These are phyloP conservation scores for Anorthoa munda DNA, from an alignment of 2,888 invertebrate genomes.

Conservation along the genomic window DNA sequence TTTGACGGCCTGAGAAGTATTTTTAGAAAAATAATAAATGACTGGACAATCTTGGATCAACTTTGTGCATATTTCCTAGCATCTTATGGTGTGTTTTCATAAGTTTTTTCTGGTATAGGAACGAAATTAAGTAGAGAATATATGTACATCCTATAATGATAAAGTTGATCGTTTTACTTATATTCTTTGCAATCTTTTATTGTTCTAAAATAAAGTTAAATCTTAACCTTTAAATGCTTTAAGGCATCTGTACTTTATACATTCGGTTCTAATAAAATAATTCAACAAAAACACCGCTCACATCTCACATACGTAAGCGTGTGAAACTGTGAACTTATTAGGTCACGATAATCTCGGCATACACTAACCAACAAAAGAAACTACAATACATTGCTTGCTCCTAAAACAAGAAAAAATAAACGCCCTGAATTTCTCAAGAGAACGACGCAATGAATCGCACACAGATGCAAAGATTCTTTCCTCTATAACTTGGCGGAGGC, in stretches of 20 bases:
- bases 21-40: not conserved
- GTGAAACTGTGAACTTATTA: slow-evolving; percentile 47
- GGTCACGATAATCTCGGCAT: slow-evolving; percentile 41
- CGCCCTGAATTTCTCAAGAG: not conserved
- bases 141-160: too few species aligned
- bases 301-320: slow-evolving; percentile 14
- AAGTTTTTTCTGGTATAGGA: not conserved
- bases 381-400: slow-evolving; percentile 20
- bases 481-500: slow-evolving; percentile 6
- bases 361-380: not conserved
- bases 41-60: not conserved
- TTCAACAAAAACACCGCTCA: slow-evolving; percentile 21
- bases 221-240: too few species aligned
- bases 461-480: not conserved
- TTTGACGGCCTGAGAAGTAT: not conserved
- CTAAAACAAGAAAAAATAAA: not conserved
- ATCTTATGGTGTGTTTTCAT: not conserved
- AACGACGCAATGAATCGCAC: slow-evolving; percentile 14
- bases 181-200: too few species aligned
- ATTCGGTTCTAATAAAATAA: slow-evolving; percentile 12
- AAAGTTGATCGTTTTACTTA: too few species aligned
- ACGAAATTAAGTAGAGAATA: not conserved
- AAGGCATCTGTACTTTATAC: not conserved
- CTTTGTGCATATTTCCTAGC: not conserved
- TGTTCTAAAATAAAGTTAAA: too few species aligned